phyloP scores from a whole-genome alignment of 2,888 invertebrate species.

The Phyllotreta cruciferae region DNA sequence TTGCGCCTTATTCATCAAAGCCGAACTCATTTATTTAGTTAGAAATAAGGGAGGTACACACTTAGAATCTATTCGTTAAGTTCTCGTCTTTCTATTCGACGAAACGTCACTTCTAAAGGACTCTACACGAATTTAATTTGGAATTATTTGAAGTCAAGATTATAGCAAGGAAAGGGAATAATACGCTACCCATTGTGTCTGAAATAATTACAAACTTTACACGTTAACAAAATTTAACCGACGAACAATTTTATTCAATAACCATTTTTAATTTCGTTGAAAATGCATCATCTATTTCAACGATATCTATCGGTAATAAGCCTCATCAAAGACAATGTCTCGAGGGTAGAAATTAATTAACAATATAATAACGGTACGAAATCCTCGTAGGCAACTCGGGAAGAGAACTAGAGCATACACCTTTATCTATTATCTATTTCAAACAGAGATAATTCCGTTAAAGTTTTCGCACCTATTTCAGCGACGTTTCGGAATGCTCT shows the following conservation, averaged over 20 bases:
- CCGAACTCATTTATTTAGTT: conserved; percentile 59
- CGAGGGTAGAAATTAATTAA: conserved; percentile 21
- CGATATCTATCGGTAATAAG: conserved; percentile 6
- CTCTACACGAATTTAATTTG: conserved; percentile 39
- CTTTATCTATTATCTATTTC: conserved; percentile 24
- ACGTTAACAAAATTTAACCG: background rate
- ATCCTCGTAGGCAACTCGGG: conserved; percentile 3
- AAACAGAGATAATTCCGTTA: conserved; percentile 26
- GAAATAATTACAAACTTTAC: conserved; percentile 1
- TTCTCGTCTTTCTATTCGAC: conserved; percentile 44
- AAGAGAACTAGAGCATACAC: conserved; percentile 6
- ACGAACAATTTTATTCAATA: background rate
- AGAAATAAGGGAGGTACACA: conserved; percentile 51
- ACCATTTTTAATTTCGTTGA: no score
- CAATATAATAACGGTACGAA: conserved; percentile 19
- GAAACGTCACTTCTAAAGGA: conserved; percentile 49
- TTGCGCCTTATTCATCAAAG: conserved; percentile 59
- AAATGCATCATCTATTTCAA: background rate
- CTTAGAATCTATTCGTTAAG: conserved; percentile 53
- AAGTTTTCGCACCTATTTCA: conserved; percentile 33
- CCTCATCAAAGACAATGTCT: conserved; percentile 19
- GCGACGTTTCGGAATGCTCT: conserved; percentile 22
- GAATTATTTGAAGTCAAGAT: conserved; percentile 26
- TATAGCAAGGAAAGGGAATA: conserved; percentile 12
- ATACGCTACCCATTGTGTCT: background rate